Conservation (phyloP, 64 coral and sea anemone genomes). For the Anthopleura sola region DNA sequence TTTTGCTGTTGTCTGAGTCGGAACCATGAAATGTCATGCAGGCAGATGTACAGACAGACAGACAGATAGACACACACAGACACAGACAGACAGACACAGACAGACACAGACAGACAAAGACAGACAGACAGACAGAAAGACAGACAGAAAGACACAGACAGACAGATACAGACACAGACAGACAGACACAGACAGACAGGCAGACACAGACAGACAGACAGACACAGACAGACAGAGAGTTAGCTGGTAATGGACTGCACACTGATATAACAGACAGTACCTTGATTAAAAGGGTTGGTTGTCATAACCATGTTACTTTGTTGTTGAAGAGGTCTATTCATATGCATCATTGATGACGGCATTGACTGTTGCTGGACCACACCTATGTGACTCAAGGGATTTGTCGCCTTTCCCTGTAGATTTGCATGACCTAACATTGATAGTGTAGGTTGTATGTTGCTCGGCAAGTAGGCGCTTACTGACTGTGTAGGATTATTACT, state of each 20-base stretch:
- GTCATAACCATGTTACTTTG: constrained; percentile 66
- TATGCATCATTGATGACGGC: constrained; percentile 64
- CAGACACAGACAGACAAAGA: too few relatives aligned
- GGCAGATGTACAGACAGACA: too few relatives aligned
- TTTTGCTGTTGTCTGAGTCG: too few relatives aligned
- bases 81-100: too few relatives aligned
- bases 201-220: too few relatives aligned
- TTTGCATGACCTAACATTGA: constrained; percentile 63
- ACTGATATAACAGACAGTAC: constrained; percentile 34
- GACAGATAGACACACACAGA: too few relatives aligned
- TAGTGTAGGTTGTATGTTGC: constrained; percentile 47
- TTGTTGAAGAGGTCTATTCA: constrained; percentile 66
- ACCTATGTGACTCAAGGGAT: constrained; percentile 63
- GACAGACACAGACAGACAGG: too few relatives aligned
- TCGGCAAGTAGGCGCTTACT: constrained; percentile 24
- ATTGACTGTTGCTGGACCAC: constrained; percentile 28
- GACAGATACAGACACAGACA: too few relatives aligned
- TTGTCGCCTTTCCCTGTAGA: constrained; percentile 76
- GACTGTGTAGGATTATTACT: constrained; percentile 50
- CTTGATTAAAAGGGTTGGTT: constrained; percentile 84
- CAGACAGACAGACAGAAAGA: too few relatives aligned
- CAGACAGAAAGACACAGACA: too few relatives aligned
- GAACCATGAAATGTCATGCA: too few relatives aligned
- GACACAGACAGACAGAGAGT: too few relatives aligned
- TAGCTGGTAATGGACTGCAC: background rate